Base-by-base conservation (phyloP, 2,797 vertebrate genomes). In the Protosalanx chinensis region DNA sequence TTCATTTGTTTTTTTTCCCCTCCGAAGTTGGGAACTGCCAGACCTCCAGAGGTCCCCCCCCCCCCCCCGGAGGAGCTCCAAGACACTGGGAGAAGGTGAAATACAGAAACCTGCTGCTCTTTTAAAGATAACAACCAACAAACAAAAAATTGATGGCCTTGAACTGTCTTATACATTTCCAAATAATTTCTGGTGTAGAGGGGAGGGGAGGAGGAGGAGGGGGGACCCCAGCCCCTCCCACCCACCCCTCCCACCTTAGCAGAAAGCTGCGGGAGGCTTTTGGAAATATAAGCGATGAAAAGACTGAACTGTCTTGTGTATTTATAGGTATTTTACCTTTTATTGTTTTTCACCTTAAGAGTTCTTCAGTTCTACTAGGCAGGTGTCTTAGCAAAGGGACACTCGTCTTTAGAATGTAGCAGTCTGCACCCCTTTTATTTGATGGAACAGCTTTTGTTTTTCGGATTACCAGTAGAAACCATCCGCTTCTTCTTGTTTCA, bases 341-440 rank as follows among this genome's bases (percentile, higher is more conserved):
- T n/a, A n/a, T 72, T 86, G 75, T n/a, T 80, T 85, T 88, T 93
- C 85, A 85, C 85, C 84, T 92, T 76, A 86, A 91, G 80, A 82
- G 89, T 87, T 80, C 72, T 88, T 91, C 84, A 92, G 91, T 75
- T 89, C 88, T 81, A 90, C 89, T 91, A 80, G 81, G 85, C 80
- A 88, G 90, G 87, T 88, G 86, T 89, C 91, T 92, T 93, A 91
- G 84, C 90, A 85, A 88, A 86, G 89, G n/a, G n/a, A n/a, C n/a
- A 88, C 91, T 81, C 87, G 80, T 90, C 91, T 87, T 89, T 94
- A 96, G 94, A 94, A 95, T 96, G 95, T 97, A 96, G 96, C 95
- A 92, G 90, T 91, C 88, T 88, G 87, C 92, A 86, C 91, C 92
- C 78, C 80, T 90, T 93, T 89, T 84, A 85, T 92, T 93, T 93